These are phyloP conservation scores for Hedychridium roseum DNA, from an alignment of 2,888 invertebrate genomes.

Conservation along the genomic window DNA sequence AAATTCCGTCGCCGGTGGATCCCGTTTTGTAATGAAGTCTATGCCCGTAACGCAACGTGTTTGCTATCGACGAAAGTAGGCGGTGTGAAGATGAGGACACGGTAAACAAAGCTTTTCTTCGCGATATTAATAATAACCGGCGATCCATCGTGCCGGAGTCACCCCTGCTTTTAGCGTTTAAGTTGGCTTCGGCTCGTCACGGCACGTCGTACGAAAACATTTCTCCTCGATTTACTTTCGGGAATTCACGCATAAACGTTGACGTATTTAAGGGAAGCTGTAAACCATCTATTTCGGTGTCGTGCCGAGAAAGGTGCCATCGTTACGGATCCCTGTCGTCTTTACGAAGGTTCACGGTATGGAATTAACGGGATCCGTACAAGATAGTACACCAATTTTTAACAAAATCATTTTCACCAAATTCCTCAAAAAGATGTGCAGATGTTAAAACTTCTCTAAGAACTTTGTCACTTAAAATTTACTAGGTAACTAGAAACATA, in stretches of 20 bases:
- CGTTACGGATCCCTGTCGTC: slow-evolving; percentile 25
- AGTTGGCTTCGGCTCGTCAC: slow-evolving; percentile 53
- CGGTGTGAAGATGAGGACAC: slow-evolving; percentile 36
- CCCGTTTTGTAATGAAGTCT: no score
- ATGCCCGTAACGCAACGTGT: no score
- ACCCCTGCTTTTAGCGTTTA: slow-evolving; percentile 44
- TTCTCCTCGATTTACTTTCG: slow-evolving; percentile 62
- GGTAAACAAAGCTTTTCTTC: slow-evolving; percentile 45
- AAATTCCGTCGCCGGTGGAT: no score
- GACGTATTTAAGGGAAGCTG: slow-evolving; percentile 62
- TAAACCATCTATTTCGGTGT: slow-evolving; percentile 62
- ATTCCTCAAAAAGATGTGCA: no score
- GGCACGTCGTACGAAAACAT: slow-evolving; percentile 59
- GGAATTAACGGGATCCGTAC: no score
- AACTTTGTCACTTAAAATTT: no score
- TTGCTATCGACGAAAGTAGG: slow-evolving; percentile 10
- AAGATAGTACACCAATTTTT: no score
- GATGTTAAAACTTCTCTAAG: no score
- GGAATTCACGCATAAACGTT: slow-evolving; percentile 61
- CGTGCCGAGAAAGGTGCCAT: slow-evolving; percentile 31
- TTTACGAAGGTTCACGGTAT: slow-evolving; percentile 9
- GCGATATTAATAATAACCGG: slow-evolving; percentile 52
- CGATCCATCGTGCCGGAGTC: slow-evolving; percentile 16
- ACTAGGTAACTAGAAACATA: no score
- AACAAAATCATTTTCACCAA: no score